Base-by-base conservation (phyloP, 2,113 vertebrate species). In the Rousettus leschenaultii region DNA sequence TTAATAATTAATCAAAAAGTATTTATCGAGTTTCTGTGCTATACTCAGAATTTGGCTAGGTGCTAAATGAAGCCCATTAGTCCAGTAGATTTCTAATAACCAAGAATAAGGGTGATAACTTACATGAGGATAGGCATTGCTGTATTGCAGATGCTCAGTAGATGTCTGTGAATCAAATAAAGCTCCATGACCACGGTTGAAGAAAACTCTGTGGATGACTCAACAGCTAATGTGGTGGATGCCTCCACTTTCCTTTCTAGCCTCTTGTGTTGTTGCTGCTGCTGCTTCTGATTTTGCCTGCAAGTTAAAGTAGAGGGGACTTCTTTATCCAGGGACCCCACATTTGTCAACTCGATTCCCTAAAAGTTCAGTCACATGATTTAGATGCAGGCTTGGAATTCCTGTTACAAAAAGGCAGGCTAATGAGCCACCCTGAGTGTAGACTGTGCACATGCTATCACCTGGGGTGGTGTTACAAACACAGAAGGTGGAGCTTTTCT, bases 1-100 rank as follows among this genome's bases (percentile, higher is more conserved):
- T 93, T 88, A 90, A 88, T 80, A 94, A 91, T 78, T 90, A 85
- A 79, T 66, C 10, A n/a, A 33, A 88, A 82, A 53, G 10, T 5
- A 30, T 86, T 82, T 92, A 70, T 48, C 65, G 55, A 80, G 16
- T 88, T 35, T 75, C 57, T 84, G 19, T 59, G 65, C 15, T 53
- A 1, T 19, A 74, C 30, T 16, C 30, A 59, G 86, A 93, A 57
- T 92, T 93, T 84, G 51, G 30, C 30, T 61, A 48, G 57, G 30
- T 78, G 10, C 40, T 91, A 61, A 79, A 15, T 24, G 65, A n/a
- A 66, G 6, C 35, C 55, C 15, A 40, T 65, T 48, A n/a, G 15
- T 45, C 45, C 35, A 59, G 11, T 33, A 86, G 24, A 45, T 84
- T 70, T 79, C 45, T 87, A 57, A 83, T 51, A 89, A 82, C 26